phyloP scores from a whole-genome alignment of 92 coral and sea anemone genomes.

The Epizoanthus stellaris region DNA sequence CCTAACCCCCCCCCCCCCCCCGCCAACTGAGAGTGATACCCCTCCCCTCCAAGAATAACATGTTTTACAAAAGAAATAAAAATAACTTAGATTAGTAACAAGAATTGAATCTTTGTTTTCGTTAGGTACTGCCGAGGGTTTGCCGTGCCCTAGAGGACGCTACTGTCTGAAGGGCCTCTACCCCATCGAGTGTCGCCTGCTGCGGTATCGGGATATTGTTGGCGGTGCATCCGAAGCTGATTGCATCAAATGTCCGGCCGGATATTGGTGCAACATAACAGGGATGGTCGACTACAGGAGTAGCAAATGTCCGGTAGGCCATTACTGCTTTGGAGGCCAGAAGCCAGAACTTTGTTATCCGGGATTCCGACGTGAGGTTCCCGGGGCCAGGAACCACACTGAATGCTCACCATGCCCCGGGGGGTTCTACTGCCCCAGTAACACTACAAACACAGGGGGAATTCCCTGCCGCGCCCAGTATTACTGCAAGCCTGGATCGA shows the following conservation, averaged over 20 bases:
- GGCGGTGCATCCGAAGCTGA: constrained; percentile 82
- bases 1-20: too few relatives aligned
- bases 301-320: constrained; percentile 92
- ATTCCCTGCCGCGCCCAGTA: constrained; percentile 81
- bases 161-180: constrained; percentile 75
- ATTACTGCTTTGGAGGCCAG: constrained; percentile 88
- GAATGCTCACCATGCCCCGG: constrained; percentile 93
- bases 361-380: constrained; percentile 80
- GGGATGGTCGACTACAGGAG: constrained; percentile 89
- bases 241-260: constrained; percentile 96
- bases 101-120: neutral
- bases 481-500: constrained; percentile 84
- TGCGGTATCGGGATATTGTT: constrained; percentile 83
- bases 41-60: too few relatives aligned
- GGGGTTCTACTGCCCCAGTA: constrained; percentile 85
- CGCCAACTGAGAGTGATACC: too few relatives aligned
- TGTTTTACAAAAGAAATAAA: neutral
- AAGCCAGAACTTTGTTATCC: constrained; percentile 85
- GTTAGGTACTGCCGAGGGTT: constrained; percentile 79
- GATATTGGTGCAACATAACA: constrained; percentile 97
- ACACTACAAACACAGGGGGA: constrained; percentile 80
- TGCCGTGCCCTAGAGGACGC: constrained; percentile 85
- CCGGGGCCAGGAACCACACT: constrained; percentile 78
- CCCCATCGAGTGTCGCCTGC: constrained; percentile 85
- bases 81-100: neutral